Percentiles rank a stretch among this genome's conserved stretches.
Evolutionary conservation across 2,797 vertebrate species (phyloP).

Genomic region (Pantherophis vulpinus): DNA sequence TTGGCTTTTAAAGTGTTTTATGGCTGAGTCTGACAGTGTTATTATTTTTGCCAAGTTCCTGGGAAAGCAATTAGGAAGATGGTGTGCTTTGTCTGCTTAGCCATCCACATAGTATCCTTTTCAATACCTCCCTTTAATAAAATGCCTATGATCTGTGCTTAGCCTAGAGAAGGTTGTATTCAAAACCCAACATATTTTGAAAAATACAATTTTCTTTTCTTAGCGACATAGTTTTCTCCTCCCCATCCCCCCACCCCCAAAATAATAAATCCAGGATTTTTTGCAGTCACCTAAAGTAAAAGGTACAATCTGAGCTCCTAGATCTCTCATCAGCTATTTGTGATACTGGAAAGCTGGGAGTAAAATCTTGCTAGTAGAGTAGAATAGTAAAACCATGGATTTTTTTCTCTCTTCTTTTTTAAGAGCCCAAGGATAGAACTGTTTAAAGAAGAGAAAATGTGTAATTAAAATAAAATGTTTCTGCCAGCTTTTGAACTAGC

Average conservation of each 20-base stretch:
- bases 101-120: not conserved
- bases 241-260: too few species aligned
- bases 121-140: not conserved
- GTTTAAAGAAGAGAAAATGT: not conserved
- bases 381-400: not conserved
- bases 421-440: not conserved
- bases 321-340: not conserved
- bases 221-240: not conserved
- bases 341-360: not conserved
- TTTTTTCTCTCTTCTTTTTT: not conserved
- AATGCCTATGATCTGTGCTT: not conserved
- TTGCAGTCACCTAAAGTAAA: not conserved
- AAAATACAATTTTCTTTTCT: not conserved
- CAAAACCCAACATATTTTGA: not conserved
- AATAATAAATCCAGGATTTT: not conserved
- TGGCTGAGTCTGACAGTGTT: not conserved
- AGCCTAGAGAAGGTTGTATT: not conserved
- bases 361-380: not conserved
- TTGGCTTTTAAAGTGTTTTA: not conserved
- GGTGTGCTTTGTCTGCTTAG: not conserved
- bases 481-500: not conserved
- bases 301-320: not conserved
- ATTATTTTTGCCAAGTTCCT: not conserved
- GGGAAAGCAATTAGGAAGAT: not conserved
- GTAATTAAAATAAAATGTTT: not conserved